phyloP scores from a whole-genome alignment of 2,797 vertebrate species.

The Alauda arvensis region DNA sequence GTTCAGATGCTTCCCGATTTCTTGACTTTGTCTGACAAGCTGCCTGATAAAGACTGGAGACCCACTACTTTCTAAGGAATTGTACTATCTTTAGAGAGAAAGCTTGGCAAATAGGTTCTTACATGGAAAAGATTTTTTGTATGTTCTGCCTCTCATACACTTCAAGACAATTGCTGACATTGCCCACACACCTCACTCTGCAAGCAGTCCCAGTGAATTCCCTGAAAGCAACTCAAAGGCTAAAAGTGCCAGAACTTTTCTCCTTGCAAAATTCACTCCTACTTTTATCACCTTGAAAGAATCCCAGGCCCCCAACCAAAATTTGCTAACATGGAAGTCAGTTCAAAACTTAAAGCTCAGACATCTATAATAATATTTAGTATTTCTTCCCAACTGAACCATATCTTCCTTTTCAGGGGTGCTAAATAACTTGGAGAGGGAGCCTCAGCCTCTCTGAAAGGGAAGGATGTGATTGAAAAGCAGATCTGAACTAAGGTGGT shows the following conservation, averaged over 20 bases:
- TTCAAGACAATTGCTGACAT: not conserved
- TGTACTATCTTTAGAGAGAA: not conserved
- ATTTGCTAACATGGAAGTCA: not conserved
- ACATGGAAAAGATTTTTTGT: not conserved
- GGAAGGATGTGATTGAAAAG: not conserved
- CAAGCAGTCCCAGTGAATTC: not conserved
- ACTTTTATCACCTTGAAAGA: not conserved
- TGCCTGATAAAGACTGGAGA: not conserved
- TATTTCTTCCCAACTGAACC: not conserved
- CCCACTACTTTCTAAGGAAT: not conserved
- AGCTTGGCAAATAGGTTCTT: not conserved
- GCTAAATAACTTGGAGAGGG: not conserved
- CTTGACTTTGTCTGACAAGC: not conserved
- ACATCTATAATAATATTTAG: not conserved
- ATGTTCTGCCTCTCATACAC: not conserved
- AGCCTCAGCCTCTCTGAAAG: not conserved
- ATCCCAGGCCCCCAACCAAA: not conserved
- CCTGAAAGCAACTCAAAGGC: not conserved
- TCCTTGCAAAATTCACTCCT: not conserved
- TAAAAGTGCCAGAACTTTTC: not conserved
- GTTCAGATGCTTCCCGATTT: not conserved
- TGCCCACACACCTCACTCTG: not conserved
- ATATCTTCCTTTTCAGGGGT: not conserved
- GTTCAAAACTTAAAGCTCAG: not conserved
- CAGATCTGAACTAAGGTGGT: not conserved